Conservation (phyloP, 2,888 invertebrate genomes). For the Drosophila prolongata region DNA sequence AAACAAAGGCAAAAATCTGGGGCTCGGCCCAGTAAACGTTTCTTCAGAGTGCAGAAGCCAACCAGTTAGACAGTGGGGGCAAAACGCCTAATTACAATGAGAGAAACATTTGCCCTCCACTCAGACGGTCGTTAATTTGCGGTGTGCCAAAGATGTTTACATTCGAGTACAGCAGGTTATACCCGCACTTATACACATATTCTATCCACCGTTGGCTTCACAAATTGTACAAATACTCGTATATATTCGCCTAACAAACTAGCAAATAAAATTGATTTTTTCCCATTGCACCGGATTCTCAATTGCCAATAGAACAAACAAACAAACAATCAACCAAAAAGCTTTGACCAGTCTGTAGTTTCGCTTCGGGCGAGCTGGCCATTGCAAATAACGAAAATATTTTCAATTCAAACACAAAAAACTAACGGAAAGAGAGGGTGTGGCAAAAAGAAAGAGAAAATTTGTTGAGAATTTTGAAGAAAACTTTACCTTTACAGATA, state of each 20-base stretch:
- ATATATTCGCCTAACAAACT: slow-evolving; percentile 15
- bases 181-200: background rate
- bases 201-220: background rate
- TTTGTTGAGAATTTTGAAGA: slow-evolving; percentile 8
- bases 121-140: slow-evolving; percentile 31
- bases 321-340: slow-evolving; percentile 27
- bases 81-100: slow-evolving; percentile 48
- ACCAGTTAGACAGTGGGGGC: slow-evolving; percentile 10
- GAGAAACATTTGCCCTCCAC: slow-evolving; percentile 43
- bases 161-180: slow-evolving; percentile 13
- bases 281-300: slow-evolving; percentile 11
- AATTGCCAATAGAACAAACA: slow-evolving; percentile 39
- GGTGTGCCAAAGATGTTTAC: slow-evolving; percentile 27
- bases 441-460: background rate
- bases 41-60: slow-evolving; percentile 7
- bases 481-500: slow-evolving; percentile 8
- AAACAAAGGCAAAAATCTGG: slow-evolving; percentile 32
- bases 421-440: slow-evolving; percentile 8
- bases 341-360: slow-evolving; percentile 22
- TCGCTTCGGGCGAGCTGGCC: slow-evolving; percentile 17
- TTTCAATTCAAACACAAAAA: slow-evolving; percentile 24
- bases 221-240: slow-evolving; percentile 10
- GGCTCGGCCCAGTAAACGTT: slow-evolving; percentile 26
- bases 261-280: slow-evolving; percentile 36
- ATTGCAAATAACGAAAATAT: slow-evolving; percentile 36